Percentiles rank a stretch among this genome's conserved stretches.
phyloP scores from a whole-genome alignment of 2,797 vertebrate genomes.

The Numenius phaeopus region DNA sequence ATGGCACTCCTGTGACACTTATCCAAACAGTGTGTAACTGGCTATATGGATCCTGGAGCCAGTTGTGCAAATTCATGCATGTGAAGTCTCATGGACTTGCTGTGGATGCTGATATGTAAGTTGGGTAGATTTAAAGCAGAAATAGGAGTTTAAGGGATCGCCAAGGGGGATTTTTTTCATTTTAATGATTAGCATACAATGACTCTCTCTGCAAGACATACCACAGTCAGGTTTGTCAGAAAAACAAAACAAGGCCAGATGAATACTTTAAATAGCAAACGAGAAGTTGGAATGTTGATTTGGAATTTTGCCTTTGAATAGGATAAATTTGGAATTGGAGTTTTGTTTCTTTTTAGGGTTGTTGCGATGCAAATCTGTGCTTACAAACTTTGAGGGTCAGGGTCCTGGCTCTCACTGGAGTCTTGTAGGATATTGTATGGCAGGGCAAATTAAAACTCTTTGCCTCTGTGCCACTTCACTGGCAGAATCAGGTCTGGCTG shows the following conservation, averaged over 20 bases:
- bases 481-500: background rate
- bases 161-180: background rate
- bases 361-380: background rate
- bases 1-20: background rate
- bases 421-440: background rate
- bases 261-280: background rate
- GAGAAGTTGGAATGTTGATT: background rate
- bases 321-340: background rate
- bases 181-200: background rate
- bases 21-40: background rate
- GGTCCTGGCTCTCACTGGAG: background rate
- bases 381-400: background rate
- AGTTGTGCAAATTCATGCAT: rapidly evolving
- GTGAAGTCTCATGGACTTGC: background rate
- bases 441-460: background rate
- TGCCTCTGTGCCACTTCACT: background rate
- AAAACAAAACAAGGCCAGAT: background rate
- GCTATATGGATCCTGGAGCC: background rate
- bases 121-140: background rate
- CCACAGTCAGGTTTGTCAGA: background rate
- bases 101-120: background rate
- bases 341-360: background rate
- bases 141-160: background rate
- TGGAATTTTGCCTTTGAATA: background rate
- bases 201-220: background rate